These are phyloP conservation scores for Odontophorus gujanensis DNA, from an alignment of 2,113 vertebrate species.

Conservation along the genomic window DNA sequence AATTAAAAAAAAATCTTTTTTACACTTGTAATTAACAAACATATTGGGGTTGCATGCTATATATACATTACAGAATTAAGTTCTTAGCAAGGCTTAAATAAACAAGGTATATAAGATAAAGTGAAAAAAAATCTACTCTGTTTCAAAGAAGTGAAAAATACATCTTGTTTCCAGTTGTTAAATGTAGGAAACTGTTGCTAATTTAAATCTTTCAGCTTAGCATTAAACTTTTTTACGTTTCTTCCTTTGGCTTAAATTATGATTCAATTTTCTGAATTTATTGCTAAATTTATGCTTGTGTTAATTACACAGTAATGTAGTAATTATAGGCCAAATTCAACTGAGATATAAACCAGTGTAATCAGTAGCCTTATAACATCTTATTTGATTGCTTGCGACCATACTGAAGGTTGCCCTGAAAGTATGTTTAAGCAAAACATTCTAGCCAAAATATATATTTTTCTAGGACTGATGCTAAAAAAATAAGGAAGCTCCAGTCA, in stretches of 20 bases:
- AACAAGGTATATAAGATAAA: neutral
- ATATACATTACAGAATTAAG: neutral
- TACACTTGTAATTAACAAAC: neutral
- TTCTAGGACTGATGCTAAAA: conserved; percentile 44
- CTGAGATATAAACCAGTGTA: neutral
- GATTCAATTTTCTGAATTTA: neutral
- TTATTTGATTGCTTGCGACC: neutral
- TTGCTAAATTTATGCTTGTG: conserved; percentile 24
- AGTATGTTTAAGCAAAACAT: neutral
- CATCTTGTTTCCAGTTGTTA: neutral
- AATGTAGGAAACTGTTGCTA: neutral
- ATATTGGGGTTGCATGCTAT: neutral
- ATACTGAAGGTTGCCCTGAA: neutral
- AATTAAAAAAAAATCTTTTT: neutral
- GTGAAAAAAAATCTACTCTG: neutral
- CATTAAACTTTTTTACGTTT: neutral
- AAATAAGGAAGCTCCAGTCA: conserved; percentile 32
- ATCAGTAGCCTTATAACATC: conserved; percentile 16
- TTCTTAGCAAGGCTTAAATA: neutral
- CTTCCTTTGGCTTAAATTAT: neutral
- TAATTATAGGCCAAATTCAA: neutral
- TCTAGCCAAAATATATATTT: conserved; percentile 52
- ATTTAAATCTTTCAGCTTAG: neutral
- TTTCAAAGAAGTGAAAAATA: neutral
- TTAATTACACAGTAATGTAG: neutral